These are phyloP conservation scores for Oxyura jamaicensis DNA, from an alignment of 2,113 vertebrate species.

Conservation along the genomic window DNA sequence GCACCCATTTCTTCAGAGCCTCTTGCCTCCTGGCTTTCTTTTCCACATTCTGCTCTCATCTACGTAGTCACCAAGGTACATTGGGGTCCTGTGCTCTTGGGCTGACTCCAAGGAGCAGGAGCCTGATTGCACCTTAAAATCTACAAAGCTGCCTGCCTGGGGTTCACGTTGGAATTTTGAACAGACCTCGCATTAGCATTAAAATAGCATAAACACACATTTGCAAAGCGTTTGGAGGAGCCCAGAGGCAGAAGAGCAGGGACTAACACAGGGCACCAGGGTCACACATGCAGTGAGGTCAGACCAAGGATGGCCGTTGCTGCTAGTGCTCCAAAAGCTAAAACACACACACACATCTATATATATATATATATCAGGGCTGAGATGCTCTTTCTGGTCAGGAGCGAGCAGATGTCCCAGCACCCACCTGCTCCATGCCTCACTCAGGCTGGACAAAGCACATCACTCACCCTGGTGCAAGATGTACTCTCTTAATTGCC, in stretches of 20 bases:
- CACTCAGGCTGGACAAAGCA: not conserved
- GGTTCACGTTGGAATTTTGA: not conserved
- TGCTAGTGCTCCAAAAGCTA: not conserved
- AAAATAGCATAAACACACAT: not conserved
- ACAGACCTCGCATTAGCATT: not conserved
- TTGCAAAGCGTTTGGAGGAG: not conserved
- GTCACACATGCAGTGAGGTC: no score
- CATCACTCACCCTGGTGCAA: not conserved
- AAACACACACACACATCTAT: accelerated
- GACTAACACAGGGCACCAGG: not conserved
- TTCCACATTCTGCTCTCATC: not conserved
- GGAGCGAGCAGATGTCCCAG: not conserved
- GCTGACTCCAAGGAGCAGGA: not conserved
- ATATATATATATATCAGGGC: no score
- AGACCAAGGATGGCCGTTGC: not conserved
- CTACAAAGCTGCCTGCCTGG: not conserved
- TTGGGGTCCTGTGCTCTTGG: not conserved
- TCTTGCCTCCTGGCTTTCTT: not conserved
- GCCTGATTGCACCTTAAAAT: not conserved
- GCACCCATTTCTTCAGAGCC: not conserved
- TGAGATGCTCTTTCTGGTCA: not conserved
- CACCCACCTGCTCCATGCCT: not conserved
- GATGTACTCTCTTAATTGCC: not conserved
- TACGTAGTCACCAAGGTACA: not conserved
- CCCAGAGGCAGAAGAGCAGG: not conserved